Evolutionary conservation across 37 sponge, comb jelly and placozoan species (phyloP).

Genomic region (Haliclona indistincta): DNA sequence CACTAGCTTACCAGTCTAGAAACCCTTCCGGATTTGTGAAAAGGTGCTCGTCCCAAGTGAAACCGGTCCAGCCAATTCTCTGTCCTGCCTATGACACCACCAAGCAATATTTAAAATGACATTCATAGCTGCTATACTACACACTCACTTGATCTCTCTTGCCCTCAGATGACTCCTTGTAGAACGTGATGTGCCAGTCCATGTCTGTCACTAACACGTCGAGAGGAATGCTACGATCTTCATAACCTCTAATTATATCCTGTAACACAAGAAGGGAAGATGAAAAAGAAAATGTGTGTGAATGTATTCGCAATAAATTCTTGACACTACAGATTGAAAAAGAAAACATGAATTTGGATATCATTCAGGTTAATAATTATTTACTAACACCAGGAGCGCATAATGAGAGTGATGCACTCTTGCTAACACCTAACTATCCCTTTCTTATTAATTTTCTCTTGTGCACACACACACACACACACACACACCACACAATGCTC

Average conservation of each 20-base stretch:
- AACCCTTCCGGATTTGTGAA: constrained; percentile 68
- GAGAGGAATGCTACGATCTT: constrained; percentile 52
- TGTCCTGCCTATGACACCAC: constrained; percentile 38
- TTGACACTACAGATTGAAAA: too few species aligned
- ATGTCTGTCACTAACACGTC: constrained; percentile 80
- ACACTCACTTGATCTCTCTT: constrained; percentile 49
- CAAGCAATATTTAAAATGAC: too few species aligned
- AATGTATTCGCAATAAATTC: too few species aligned
- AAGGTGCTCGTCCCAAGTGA: constrained; percentile 79
- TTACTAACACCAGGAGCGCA: too few species aligned
- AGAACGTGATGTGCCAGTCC: constrained; percentile 88
- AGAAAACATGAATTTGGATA: too few species aligned
- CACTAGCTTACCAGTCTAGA: constrained; percentile 72
- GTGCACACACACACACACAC: too few species aligned
- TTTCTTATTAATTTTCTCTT: too few species aligned
- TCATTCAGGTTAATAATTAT: too few species aligned
- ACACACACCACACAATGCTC: too few species aligned
- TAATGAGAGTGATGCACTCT: too few species aligned
- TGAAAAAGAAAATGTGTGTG: too few species aligned
- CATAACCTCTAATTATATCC: constrained; percentile 50
- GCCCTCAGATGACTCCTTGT: constrained; percentile 65
- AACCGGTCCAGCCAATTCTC: constrained; percentile 74
- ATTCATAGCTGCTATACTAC: neutral
- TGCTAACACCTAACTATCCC: too few species aligned
- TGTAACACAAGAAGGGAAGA: constrained; percentile 14